These are phyloP conservation scores for Nebria ingens DNA, from an alignment of 1,140 invertebrate genomes.

Conservation along the genomic window DNA sequence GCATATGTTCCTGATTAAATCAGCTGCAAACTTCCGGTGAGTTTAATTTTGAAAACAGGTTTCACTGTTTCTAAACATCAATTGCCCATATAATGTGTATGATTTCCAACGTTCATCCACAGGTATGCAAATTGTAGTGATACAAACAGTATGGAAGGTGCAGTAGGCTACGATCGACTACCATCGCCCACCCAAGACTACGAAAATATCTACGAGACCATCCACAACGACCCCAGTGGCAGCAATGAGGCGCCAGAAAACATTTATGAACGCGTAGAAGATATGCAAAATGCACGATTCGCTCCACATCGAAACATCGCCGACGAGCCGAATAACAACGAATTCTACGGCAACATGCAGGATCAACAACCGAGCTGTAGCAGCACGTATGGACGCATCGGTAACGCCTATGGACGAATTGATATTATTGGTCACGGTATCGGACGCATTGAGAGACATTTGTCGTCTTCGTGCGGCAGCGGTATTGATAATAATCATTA, in stretches of 20 bases:
- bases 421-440: slow-evolving; percentile 43
- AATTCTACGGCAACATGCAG: slow-evolving; percentile 10
- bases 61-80: too few species aligned
- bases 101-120: too few species aligned
- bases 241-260: slow-evolving; percentile 30
- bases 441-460: slow-evolving; percentile 43
- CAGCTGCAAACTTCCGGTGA: too few species aligned
- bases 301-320: slow-evolving; percentile 14
- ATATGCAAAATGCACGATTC: slow-evolving; percentile 34
- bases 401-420: slow-evolving; percentile 41
- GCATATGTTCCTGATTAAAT: too few species aligned
- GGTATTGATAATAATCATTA: slow-evolving; percentile 40
- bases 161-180: slow-evolving; percentile 35
- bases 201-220: slow-evolving; percentile 35
- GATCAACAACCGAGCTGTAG: slow-evolving; percentile 26
- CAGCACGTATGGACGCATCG: slow-evolving; percentile 32
- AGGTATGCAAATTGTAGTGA: slow-evolving; percentile 36
- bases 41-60: too few species aligned
- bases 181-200: slow-evolving; percentile 24
- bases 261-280: slow-evolving; percentile 43
- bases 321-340: background rate
- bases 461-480: slow-evolving; percentile 44
- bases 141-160: slow-evolving; percentile 41
- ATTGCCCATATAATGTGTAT: too few species aligned
- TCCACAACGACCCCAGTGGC: slow-evolving; percentile 23